These are phyloP conservation scores for Micronycteris hirsuta DNA, from an alignment of 2,113 vertebrate genomes.

Conservation along the genomic window DNA sequence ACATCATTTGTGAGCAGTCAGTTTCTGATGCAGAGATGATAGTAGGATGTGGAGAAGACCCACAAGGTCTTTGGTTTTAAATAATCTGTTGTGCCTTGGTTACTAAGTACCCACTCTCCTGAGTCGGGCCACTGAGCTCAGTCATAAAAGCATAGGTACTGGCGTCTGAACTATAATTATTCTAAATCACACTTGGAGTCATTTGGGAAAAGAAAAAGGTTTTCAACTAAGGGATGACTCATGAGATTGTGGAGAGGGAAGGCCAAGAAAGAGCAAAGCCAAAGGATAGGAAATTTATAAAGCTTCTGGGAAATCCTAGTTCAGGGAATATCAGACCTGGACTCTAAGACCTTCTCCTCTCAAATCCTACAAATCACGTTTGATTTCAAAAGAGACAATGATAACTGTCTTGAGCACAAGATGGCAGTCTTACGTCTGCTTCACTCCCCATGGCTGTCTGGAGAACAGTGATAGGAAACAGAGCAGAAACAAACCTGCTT, in stretches of 20 bases:
- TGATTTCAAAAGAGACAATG: background rate
- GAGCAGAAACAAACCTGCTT: background rate
- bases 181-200: too few relatives aligned
- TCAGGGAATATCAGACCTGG: background rate
- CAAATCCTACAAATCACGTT: background rate
- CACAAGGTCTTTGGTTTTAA: too few relatives aligned
- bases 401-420: constrained; percentile 75
- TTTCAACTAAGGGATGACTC: constrained; percentile 34
- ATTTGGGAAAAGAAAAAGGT: background rate
- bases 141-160: too few relatives aligned
- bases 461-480: constrained; percentile 22
- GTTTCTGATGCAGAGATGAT: too few relatives aligned
- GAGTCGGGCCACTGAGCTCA: too few relatives aligned
- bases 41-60: too few relatives aligned
- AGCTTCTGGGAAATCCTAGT: constrained; percentile 2
- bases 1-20: too few relatives aligned
- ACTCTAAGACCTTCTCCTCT: background rate
- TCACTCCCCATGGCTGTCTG: background rate
- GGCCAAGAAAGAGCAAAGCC: background rate
- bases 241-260: background rate
- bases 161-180: too few relatives aligned
- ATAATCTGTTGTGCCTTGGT: too few relatives aligned
- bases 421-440: constrained; percentile 78
- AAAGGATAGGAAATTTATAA: background rate
- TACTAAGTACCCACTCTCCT: too few relatives aligned